These are phyloP conservation scores for Valencia hispanica DNA, from an alignment of 2,797 vertebrate species.

Conservation along the genomic window DNA sequence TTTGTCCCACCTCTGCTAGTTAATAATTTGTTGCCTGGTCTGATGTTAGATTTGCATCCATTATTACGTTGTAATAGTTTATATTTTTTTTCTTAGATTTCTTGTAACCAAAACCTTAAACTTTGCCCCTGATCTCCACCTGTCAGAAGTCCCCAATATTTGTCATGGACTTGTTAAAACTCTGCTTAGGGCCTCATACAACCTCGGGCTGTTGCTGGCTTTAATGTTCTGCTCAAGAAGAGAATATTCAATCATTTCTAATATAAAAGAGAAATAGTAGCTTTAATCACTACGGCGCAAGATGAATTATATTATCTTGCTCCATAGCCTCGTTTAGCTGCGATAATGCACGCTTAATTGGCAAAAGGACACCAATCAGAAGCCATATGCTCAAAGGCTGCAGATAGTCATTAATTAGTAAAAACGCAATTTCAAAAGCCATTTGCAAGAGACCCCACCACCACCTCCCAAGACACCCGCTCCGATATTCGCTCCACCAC, in stretches of 20 bases:
- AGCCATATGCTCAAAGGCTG: conserved; percentile 37
- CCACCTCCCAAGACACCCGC: not conserved
- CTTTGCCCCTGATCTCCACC: not conserved
- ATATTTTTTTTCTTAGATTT: not conserved
- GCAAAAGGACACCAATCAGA: conserved; percentile 41
- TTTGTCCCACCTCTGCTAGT: no score
- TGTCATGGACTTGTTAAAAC: not conserved
- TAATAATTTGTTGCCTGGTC: not conserved
- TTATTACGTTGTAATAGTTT: not conserved
- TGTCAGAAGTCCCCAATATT: not conserved
- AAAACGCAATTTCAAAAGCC: conserved; percentile 34
- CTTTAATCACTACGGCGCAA: conserved; percentile 10
- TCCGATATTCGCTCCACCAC: conserved; percentile 5
- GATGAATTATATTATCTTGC: conserved; percentile 10
- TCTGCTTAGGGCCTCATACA: not conserved
- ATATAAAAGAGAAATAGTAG: conserved; percentile 1
- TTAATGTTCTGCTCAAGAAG: not conserved
- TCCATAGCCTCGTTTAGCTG: conserved; percentile 10
- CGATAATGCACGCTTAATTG: conserved; percentile 44
- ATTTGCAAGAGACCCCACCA: conserved; percentile 9
- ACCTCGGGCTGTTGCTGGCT: not conserved
- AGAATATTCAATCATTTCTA: not conserved
- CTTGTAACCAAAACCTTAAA: not conserved
- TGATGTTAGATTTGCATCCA: not conserved
- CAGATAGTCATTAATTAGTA: conserved; percentile 51